Evolutionary conservation across 1,140 invertebrate genomes (phyloP), one percentile per base, ranked within the genome.

Genomic region (Papilio xuthus): DNA sequence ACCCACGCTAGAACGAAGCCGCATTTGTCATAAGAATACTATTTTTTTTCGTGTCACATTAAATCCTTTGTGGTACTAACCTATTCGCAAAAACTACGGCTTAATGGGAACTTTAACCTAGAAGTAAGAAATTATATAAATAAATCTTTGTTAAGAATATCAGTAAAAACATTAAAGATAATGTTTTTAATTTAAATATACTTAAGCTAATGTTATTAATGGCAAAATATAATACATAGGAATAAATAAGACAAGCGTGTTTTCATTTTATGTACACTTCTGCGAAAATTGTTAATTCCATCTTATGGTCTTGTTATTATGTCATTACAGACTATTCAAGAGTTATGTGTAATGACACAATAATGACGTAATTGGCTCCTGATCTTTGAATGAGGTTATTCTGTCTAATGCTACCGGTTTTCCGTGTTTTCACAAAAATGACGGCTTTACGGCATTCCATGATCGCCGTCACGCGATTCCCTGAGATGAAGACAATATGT

Each of bases 31-130:
- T 67, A 26, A 67, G 13, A 60, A 60, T 60, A 9, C 53, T 28
- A 23, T 10, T 67, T 28, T 67, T 67, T 28, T 67, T 28, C 26
- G 13, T 18, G 26, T 26, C 28, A 67, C 79, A 81, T 83, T 81
- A 15, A 67, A 28, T 67, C 60, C 60, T 67, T 67, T 67, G 26
- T 67, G 60, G 28, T 67, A 79, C 83, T 85, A 82, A 79, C 83
- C 81, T 82, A 86, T 85, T 79, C 82, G 75, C 83, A 90, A 88
- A 89, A 88, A 88, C 60, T 67, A 88, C 77, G 77, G 42, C 80
- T 81, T 82, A 86, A 86, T 86, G 84, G 81, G 84, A 87, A 85
- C 82, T 85, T 86, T 85, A 84, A 88, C 81, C 84, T 83, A 77
- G n/a, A 28, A n/a, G 50, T 60, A 80, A 56, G 53, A 71, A 78